Evolutionary conservation across 2,888 invertebrate genomes (phyloP).

Genomic region (Limenitis camilla): DNA sequence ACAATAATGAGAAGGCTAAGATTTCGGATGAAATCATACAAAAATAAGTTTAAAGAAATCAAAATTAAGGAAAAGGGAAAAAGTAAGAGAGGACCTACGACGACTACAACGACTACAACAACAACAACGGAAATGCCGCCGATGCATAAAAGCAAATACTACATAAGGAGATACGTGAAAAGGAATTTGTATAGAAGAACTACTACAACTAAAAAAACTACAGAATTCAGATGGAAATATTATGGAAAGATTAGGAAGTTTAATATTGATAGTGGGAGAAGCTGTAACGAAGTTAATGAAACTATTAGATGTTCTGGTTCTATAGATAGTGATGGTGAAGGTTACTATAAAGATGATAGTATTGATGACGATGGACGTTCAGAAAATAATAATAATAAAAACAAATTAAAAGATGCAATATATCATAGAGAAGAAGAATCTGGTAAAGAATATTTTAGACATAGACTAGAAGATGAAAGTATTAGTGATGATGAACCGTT

Average conservation of each 20-base stretch:
- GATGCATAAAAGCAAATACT: conserved; percentile 25
- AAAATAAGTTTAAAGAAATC: conserved; percentile 8
- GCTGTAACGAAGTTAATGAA: not conserved
- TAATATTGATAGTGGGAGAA: not conserved
- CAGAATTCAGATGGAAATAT: conserved; percentile 13
- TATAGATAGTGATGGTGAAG: conserved; percentile 1
- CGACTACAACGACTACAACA: conserved; percentile 12
- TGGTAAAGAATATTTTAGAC: too few species aligned
- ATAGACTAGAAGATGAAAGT: too few species aligned
- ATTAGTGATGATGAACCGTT: too few species aligned
- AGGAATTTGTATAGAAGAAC: conserved; percentile 20
- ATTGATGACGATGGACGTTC: not conserved
- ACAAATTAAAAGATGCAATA: too few species aligned
- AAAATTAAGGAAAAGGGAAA: conserved; percentile 9
- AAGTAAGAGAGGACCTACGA: conserved; percentile 15
- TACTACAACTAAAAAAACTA: conserved; percentile 17
- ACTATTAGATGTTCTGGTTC: not conserved
- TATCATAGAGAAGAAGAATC: too few species aligned
- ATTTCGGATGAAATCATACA: conserved; percentile 14
- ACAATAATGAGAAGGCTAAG: conserved; percentile 11
- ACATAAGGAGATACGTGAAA: conserved; percentile 20
- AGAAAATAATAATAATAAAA: not conserved
- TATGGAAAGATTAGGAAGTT: conserved; percentile 22
- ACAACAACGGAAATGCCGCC: conserved; percentile 13
- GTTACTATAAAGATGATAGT: conserved; percentile 9